Evolutionary conservation across 2,888 invertebrate genomes (phyloP).

Genomic region (Luperina testacea): DNA sequence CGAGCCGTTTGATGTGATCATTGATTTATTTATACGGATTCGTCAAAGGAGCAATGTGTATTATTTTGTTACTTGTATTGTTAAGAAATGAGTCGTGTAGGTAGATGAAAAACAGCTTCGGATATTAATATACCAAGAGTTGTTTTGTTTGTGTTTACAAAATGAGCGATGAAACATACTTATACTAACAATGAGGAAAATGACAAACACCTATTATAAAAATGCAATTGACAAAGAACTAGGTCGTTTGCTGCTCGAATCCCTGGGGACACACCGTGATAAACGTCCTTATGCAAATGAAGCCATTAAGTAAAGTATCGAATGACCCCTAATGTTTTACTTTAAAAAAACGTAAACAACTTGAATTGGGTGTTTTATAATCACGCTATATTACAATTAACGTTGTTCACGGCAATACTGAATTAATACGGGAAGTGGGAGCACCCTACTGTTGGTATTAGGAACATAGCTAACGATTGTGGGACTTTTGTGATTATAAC

Average conservation of each 20-base stretch:
- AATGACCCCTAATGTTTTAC: constrained; percentile 67
- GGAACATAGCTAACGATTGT: constrained; percentile 52
- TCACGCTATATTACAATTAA: constrained; percentile 86
- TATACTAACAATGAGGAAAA: constrained; percentile 17
- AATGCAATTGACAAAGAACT: constrained; percentile 57
- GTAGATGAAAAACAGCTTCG: constrained; percentile 8
- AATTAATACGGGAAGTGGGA: constrained; percentile 81
- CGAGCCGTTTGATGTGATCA: constrained; percentile 57
- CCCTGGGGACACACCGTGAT: constrained; percentile 57
- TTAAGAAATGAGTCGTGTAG: constrained; percentile 23
- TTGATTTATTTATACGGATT: constrained; percentile 63
- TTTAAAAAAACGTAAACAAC: constrained; percentile 73
- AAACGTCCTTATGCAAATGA: constrained; percentile 68
- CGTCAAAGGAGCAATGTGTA: constrained; percentile 49
- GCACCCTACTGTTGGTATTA: constrained; percentile 58
- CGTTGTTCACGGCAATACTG: constrained; percentile 71
- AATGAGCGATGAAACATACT: not conserved
- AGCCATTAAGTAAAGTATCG: constrained; percentile 67
- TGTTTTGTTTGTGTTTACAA: constrained; percentile 18
- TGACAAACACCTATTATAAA: constrained; percentile 24
- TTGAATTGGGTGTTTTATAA: constrained; percentile 76
- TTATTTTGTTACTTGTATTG: constrained; percentile 38
- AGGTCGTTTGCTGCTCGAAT: constrained; percentile 54
- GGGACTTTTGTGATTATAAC: constrained; percentile 57
- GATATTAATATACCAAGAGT: not conserved